Conservation (phyloP, 2,113 vertebrate species). For the Indicator indicator region DNA sequence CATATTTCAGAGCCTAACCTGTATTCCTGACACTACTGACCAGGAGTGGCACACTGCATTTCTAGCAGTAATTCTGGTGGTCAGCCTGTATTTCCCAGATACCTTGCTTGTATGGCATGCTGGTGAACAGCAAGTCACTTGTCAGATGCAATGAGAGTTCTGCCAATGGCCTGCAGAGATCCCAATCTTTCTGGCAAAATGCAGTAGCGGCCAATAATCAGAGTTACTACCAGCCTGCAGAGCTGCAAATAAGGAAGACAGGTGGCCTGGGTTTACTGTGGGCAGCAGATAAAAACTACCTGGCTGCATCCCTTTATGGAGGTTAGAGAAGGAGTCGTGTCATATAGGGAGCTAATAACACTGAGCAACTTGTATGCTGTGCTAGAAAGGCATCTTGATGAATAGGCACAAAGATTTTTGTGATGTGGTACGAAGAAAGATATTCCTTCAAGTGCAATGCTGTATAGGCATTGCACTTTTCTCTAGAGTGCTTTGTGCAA, state of each 20-base stretch:
- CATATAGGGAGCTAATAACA: not conserved
- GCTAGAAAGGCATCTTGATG: not conserved
- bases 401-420: not conserved
- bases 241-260: not conserved
- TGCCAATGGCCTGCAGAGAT: not conserved
- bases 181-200: not conserved
- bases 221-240: not conserved
- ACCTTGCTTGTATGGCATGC: fast-evolving
- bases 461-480: not conserved
- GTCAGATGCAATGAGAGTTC: not conserved
- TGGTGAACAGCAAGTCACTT: not conserved
- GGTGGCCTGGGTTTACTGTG: not conserved
- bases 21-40: not conserved
- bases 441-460: not conserved
- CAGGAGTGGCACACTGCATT: not conserved
- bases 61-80: not conserved
- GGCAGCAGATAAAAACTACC: not conserved
- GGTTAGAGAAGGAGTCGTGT: not conserved
- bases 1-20: not conserved
- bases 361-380: fast-evolving
- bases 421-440: not conserved
- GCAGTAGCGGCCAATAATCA: not conserved
- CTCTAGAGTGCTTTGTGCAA: not conserved
- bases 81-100: not conserved
- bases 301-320: not conserved